These are phyloP conservation scores for Centruroides sculpturatus DNA, from an alignment of 1,140 invertebrate genomes.

Conservation along the genomic window DNA sequence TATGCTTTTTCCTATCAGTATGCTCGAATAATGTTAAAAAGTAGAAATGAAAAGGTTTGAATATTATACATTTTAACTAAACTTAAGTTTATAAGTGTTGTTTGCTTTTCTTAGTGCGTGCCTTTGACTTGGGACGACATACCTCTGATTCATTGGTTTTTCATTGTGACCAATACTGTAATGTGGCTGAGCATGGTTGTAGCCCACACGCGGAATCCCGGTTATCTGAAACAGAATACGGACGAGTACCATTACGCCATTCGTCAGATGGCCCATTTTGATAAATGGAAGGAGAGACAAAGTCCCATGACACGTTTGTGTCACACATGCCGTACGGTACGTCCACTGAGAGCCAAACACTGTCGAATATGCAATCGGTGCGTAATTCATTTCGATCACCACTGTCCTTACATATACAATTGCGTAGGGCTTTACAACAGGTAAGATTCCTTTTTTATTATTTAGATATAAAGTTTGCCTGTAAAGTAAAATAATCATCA, in stretches of 20 bases:
- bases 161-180: conserved; percentile 72
- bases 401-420: conserved; percentile 89
- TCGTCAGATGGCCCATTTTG: conserved; percentile 68
- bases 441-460: background rate
- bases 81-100: too few relatives aligned
- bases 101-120: conserved; percentile 42
- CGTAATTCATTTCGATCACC: conserved; percentile 83
- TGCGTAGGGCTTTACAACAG: conserved; percentile 67
- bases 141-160: conserved; percentile 68
- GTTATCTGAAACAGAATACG: conserved; percentile 72
- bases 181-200: conserved; percentile 89
- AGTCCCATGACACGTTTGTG: conserved; percentile 71
- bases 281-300: conserved; percentile 74
- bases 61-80: too few relatives aligned
- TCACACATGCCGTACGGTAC: conserved; percentile 74
- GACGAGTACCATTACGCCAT: conserved; percentile 78
- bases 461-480: too few relatives aligned
- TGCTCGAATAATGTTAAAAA: too few relatives aligned
- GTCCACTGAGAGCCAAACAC: conserved; percentile 75
- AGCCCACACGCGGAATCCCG: conserved; percentile 71
- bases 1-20: too few relatives aligned
- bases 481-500: background rate
- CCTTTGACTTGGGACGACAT: conserved; percentile 80
- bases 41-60: too few relatives aligned
- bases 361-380: conserved; percentile 82